Base-by-base conservation (phyloP, 92 coral and sea anemone species). In the Nematostella vectensis region DNA sequence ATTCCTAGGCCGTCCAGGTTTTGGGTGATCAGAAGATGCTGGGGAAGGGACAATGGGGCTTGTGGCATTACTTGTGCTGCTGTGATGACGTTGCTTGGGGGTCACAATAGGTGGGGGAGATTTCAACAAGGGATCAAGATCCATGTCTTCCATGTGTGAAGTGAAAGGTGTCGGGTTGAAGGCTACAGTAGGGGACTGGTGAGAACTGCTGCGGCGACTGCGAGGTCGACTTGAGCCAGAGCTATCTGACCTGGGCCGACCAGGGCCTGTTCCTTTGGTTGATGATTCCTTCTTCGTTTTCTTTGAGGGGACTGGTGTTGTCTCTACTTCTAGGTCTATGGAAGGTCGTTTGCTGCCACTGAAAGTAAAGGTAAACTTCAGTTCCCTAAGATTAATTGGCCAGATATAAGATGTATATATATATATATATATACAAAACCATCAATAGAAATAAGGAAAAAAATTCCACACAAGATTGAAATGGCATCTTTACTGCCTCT, bases 1-100 rank as follows among this genome's bases (percentile, higher is more conserved):
- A 12, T 76, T 76, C 51, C 83, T 82, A 8, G 87, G 72, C 27
- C 74, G 54, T 19, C 79, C 77, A 1, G 88, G 77, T 54, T 91
- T 91, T 0, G 75, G 55, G 16, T 65, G 61, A 15, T 82, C 91
- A 18, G 66, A 31, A 17, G 81, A 17, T 20, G 72, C 76, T 45
- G 88, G 88, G 3, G 94, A 81, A 20, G 82, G 76, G 23, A 77
- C 57, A 3, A 93, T 75, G 2, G 96, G 88, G 44, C 88, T 87
- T n/a, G 77, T 81, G 38, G 50, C 76, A 59, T 77, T 76, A 21
- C 62, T 59, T 36, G 80, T 86, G 57, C 88, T 83, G 52, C 95
- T 73, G 29, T 88, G 58, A 3, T 76, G 73, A 17, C 76, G 58
- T 49, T 64, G 81, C 37, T 72, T 67, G 25, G 69, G 53, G 10